Percentiles rank a stretch among this genome's conserved stretches.
Conservation (phyloP, 2,888 invertebrate species). For the Drosophila paracracens region DNA sequence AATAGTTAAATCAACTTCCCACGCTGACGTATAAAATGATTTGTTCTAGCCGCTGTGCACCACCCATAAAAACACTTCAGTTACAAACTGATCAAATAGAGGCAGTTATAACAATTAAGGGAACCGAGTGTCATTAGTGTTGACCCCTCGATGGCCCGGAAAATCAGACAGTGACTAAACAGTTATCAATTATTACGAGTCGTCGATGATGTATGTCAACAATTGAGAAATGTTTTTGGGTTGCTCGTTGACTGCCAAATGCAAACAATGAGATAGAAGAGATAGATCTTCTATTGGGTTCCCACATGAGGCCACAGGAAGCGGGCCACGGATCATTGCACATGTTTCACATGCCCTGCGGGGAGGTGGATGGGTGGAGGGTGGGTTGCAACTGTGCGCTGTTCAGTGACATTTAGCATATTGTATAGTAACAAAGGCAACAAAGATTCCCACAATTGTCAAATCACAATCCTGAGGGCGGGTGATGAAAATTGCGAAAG, state of each 20-base stretch:
- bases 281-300: constrained; percentile 51
- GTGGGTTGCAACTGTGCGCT: neutral
- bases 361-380: constrained; percentile 20
- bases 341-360: constrained; percentile 50
- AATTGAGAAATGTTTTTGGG: constrained; percentile 42
- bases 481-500: constrained; percentile 7
- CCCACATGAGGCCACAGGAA: constrained; percentile 55
- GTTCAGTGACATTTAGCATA: constrained; percentile 66
- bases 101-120: constrained; percentile 60
- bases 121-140: constrained; percentile 44
- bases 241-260: constrained; percentile 43
- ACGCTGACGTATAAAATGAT: constrained; percentile 50
- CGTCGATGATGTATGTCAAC: constrained; percentile 58
- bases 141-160: constrained; percentile 38
- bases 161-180: constrained; percentile 78
- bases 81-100: constrained; percentile 38
- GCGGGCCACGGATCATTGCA: constrained; percentile 62
- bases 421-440: constrained; percentile 54
- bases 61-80: constrained; percentile 43
- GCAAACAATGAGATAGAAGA: constrained; percentile 44
- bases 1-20: constrained; percentile 57
- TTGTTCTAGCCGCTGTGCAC: constrained; percentile 45
- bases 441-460: constrained; percentile 78
- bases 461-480: constrained; percentile 56
- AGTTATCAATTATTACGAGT: constrained; percentile 76